A percentile compares a stretch with the other conserved stretches of the same genome.
Evolutionary conservation across 35 echinoderm and acorn worm genomes (phyloP).

Genomic region (Ophiothrix spiculata): DNA sequence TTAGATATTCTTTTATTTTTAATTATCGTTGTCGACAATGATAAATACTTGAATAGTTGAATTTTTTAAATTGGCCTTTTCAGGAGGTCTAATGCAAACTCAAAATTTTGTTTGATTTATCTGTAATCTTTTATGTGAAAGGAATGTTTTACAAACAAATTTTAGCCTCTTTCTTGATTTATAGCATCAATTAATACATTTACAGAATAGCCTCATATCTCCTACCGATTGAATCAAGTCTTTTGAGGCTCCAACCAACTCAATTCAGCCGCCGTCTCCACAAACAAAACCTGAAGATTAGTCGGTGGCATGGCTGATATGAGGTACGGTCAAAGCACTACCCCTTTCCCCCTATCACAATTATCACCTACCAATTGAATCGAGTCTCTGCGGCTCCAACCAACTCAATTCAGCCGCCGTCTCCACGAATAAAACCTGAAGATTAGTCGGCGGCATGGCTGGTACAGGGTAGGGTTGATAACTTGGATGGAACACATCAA

Average conservation of each 20-base stretch:
- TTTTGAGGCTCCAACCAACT: constrained; percentile 40
- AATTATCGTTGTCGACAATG: too few species aligned
- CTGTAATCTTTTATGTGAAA: too few species aligned
- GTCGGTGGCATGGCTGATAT: constrained; percentile 38
- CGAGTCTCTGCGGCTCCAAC: constrained; percentile 36
- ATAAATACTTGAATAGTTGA: too few species aligned
- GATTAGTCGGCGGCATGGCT: constrained; percentile 23
- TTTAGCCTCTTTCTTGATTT: too few species aligned
- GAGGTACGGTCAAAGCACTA: too few species aligned
- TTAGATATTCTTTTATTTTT: too few species aligned
- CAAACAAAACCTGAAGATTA: constrained; percentile 67
- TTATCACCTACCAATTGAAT: constrained; percentile 43
- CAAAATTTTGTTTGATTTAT: too few species aligned
- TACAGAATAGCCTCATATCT: too few species aligned
- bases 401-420: constrained; percentile 46
- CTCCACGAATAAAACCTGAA: constrained; percentile 66
- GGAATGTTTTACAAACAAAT: too few species aligned
- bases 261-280: constrained; percentile 34
- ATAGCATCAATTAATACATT: too few species aligned
- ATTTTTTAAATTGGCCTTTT: too few species aligned
- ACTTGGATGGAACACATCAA: constrained; percentile 59
- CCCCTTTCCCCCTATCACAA: background rate
- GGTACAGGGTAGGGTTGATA: constrained; percentile 70
- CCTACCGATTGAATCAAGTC: constrained; percentile 58
- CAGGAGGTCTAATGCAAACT: too few species aligned